Evolutionary conservation across 1,140 invertebrate genomes (phyloP).

Genomic region (Diachasmimorpha longicaudata): DNA sequence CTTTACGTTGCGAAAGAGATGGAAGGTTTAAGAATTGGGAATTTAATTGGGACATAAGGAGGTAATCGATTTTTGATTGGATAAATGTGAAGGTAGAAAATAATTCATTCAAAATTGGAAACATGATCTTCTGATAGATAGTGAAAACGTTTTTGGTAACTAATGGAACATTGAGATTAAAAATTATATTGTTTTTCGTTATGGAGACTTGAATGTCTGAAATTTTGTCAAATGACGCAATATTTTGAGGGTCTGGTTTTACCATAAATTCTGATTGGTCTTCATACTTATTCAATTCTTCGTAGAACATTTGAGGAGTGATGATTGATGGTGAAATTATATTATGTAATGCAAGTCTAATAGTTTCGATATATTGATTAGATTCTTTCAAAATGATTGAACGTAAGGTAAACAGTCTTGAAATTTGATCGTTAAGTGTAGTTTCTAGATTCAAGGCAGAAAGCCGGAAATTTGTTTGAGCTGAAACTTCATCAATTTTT

Average conservation of each 20-base stretch:
- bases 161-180: not conserved
- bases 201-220: not conserved
- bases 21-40: conserved; percentile 11
- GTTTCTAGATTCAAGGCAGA: too few relatives aligned
- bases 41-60: conserved; percentile 19
- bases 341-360: conserved; percentile 40
- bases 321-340: conserved; percentile 43
- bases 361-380: conserved; percentile 35
- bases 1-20: conserved; percentile 16
- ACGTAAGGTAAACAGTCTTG: conserved; percentile 26
- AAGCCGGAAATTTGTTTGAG: too few relatives aligned
- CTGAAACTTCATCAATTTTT: conserved; percentile 28
- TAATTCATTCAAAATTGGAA: not conserved
- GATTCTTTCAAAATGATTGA: conserved; percentile 38
- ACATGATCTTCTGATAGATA: not conserved
- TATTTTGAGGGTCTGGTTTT: not conserved
- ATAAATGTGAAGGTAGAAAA: not conserved
- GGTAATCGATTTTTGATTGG: not conserved
- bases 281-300: conserved; percentile 40
- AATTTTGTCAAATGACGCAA: not conserved
- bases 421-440: not conserved
- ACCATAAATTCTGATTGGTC: conserved; percentile 12
- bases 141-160: not conserved
- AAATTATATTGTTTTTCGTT: not conserved
- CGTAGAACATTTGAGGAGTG: conserved; percentile 30